Base-by-base conservation (phyloP, 2,113 vertebrate species). In the Phalacrocorax aristotelis region DNA sequence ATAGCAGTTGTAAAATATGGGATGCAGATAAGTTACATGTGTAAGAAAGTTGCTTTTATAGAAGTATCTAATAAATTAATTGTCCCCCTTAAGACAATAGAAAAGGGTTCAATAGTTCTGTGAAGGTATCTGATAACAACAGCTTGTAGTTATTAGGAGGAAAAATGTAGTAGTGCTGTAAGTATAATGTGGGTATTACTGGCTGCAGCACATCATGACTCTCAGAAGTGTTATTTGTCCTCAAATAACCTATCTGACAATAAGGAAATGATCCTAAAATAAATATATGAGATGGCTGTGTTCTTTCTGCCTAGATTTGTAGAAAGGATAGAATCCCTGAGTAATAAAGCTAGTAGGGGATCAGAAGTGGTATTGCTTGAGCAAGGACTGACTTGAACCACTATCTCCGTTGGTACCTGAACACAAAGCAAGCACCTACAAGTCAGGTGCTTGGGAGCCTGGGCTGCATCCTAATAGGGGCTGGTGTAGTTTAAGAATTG, bases 21-120 rank as follows among this genome's bases (percentile, higher is more conserved):
- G 13, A 5, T 70, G 4, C 1, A 57, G 27, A 8, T 10, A 49
- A 52, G 8, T 2, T 84, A 1, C 0, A 0, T 0, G 0, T 2
- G 0, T 13, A 2, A 11, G 19, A 42, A 68, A 75, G 8, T 3
- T 52, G 14, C 2, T 85, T 49, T 72, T 49, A 27, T 11, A 13
- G 11, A 46, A 62, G 4, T 0, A 3, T 16, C 3, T 51, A 9
- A 29, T 6, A 83, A 38, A 6, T 18, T 0, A 79, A 11, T n/a
- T 51, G 7, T 13, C 4, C 75, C 2, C 15, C 7, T 44, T 20
- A 44, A 64, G 17, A 6, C 12, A 84, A 3, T 0, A 42, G 13
- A 3, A 61, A 17, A 48, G 17, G 9, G 10, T 79, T 11, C 2
- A 55, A 7, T 11, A 68, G 34, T 15, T 60, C 25, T 76, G 52